Percentiles rank a stretch among this genome's conserved stretches.
Evolutionary conservation across 2,113 vertebrate genomes (phyloP).

Genomic region (Carassius carassius): DNA sequence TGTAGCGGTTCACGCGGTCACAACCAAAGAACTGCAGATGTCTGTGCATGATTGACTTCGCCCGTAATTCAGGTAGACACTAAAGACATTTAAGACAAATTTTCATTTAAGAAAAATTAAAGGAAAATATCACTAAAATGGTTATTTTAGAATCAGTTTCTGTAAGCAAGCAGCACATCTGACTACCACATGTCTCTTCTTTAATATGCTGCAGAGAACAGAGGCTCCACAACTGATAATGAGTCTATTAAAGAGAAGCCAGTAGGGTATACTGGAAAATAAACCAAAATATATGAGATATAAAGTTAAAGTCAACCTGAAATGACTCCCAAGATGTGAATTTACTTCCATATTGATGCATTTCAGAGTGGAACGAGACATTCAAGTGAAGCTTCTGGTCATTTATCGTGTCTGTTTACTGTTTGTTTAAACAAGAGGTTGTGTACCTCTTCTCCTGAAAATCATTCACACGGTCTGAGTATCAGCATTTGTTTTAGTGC

Average conservation of each 20-base stretch:
- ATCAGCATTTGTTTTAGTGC: not conserved
- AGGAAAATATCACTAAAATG: not conserved
- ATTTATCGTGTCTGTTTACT: no score
- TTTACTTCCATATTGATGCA: not conserved
- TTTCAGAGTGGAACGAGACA: not conserved
- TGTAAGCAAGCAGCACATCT: constrained; percentile 30
- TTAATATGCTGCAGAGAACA: not conserved
- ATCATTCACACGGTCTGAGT: not conserved
- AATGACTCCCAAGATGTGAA: not conserved
- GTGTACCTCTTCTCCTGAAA: not conserved
- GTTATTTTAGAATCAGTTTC: not conserved
- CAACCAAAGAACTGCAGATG: not conserved
- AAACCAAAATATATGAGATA: not conserved
- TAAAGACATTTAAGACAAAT: not conserved
- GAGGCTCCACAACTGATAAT: not conserved
- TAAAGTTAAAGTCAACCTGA: not conserved
- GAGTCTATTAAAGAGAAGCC: not conserved
- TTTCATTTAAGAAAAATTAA: no score
- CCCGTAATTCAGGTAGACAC: not conserved
- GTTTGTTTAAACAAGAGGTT: no score
- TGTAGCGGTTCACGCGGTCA: constrained; percentile 38
- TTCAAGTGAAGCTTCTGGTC: not conserved
- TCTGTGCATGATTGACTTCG: not conserved
- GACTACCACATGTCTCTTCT: constrained; percentile 46
- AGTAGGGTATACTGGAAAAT: not conserved